Percentiles rank a stretch among this genome's conserved stretches.
These are phyloP conservation scores for Pristionchus mayeri DNA, from an alignment of 2,888 invertebrate species.

Conservation along the genomic window DNA sequence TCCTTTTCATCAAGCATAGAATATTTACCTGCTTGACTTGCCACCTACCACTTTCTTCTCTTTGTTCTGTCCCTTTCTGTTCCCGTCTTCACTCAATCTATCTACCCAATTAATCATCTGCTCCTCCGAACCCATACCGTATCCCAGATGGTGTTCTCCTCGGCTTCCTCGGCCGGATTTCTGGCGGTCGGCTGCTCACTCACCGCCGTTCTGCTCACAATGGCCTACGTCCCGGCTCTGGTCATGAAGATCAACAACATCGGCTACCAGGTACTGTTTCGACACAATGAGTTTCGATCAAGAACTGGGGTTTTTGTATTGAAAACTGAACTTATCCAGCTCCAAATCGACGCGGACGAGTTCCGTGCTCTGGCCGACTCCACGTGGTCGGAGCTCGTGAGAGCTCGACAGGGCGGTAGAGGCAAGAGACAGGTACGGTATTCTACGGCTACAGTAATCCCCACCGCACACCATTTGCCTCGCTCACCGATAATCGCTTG, in stretches of 20 bases:
- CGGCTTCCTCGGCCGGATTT: constrained; percentile 61
- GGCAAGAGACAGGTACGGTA: constrained; percentile 59
- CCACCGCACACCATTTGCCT: neutral
- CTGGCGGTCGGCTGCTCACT: constrained; percentile 61
- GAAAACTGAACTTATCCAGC: constrained; percentile 48
- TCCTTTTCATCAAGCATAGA: neutral
- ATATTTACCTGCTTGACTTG: neutral
- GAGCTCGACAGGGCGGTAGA: constrained; percentile 52
- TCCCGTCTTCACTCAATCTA: neutral
- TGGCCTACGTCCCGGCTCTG: constrained; percentile 65
- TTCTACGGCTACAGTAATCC: neutral
- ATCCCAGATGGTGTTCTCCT: constrained; percentile 43
- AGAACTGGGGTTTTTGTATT: no score
- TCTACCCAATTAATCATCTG: neutral
- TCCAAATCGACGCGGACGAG: constrained; percentile 65
- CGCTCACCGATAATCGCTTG: constrained; percentile 1
- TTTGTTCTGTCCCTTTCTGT: neutral
- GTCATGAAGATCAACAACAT: constrained; percentile 66
- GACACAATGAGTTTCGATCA: neutral
- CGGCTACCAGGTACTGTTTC: constrained; percentile 57
- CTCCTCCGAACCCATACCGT: neutral
- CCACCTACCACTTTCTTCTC: no score
- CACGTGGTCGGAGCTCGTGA: constrained; percentile 64
- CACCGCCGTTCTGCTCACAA: constrained; percentile 59
- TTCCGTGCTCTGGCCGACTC: constrained; percentile 66